phyloP scores from a whole-genome alignment of 2,888 invertebrate genomes.

The Stenolophus ochropezus region DNA sequence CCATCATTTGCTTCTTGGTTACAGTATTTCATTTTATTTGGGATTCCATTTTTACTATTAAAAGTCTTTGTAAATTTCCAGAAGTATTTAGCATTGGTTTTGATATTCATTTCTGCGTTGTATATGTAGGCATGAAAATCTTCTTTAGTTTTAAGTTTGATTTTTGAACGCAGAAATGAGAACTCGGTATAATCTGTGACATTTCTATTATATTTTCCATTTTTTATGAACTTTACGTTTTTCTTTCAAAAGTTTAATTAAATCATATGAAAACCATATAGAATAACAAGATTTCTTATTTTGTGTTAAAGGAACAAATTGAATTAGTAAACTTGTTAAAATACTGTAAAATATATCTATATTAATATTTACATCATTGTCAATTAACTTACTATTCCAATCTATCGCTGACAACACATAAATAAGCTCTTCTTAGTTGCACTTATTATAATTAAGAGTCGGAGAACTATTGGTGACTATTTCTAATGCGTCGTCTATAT shows the following conservation, averaged over 20 bases:
- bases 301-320: not conserved
- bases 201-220: not conserved
- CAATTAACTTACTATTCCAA: not conserved
- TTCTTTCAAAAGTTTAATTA: not conserved
- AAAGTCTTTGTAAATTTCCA: not conserved
- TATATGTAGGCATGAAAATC: not conserved
- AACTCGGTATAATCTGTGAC: not conserved
- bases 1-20: not conserved
- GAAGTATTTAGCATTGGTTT: not conserved
- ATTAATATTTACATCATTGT: not conserved
- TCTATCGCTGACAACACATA: not conserved
- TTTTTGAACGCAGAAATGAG: not conserved
- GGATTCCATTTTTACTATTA: too few relatives aligned
- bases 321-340: not conserved
- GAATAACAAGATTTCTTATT: not conserved
- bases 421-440: slow-evolving; percentile 7
- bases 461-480: not conserved
- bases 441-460: not conserved
- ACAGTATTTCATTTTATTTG: too few relatives aligned
- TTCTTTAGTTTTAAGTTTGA: not conserved
- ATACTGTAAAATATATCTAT: not conserved
- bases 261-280: not conserved
- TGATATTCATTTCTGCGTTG: not conserved
- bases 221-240: not conserved
- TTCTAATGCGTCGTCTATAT: not conserved